Base-by-base conservation (phyloP, 1,140 invertebrate genomes). In the Ectropis grisescens region DNA sequence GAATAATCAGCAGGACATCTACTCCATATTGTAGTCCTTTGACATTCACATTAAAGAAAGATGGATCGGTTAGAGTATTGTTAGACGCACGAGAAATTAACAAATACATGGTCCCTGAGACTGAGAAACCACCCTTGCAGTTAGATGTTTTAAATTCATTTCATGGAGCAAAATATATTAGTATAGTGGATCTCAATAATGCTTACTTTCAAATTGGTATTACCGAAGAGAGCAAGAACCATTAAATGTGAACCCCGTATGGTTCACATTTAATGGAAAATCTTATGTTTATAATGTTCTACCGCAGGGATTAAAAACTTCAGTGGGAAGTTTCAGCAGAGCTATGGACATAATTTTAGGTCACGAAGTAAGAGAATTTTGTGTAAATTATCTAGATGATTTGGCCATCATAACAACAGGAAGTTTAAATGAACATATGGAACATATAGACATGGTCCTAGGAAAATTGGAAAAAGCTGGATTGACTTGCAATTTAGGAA, bases 191-290 rank as follows among this genome's bases (percentile, higher is more conserved):
- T 38, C 33, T 75, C 16, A 54, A 47, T 9, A 55, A 52, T 28
- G 57, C 54, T 1, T 79, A 79, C 34, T 74, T 70, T 45, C 70
- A 72, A 40, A 55, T 74, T 8, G 47, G 56, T 0, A 33, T 74
- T 11, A 32, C 25, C 2, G 14, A 36, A 24, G 33, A 58, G 1
- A 56, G 53, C 23, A 38, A 33, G 8, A 47, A 60, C 14, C 70
- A 58, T n/a, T n/a, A n/a, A n/a, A n/a, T n/a, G n/a, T n/a, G n/a
- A n/a, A n/a, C n/a, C n/a, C n/a, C 34, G 74, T 69, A 1, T 57
- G 57, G 0, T 78, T 71, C 39, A 22, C 52, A 4, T 56, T 59
- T 40, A 47, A 66, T 29, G 43, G 47, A 0, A 42, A 47, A 32
- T 39, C 47, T n/a, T 72, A 66, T 37, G 45, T 54, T 0, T 75